These are phyloP conservation scores for Equus przewalskii DNA, from an alignment of 2,113 vertebrate genomes.

Conservation along the genomic window DNA sequence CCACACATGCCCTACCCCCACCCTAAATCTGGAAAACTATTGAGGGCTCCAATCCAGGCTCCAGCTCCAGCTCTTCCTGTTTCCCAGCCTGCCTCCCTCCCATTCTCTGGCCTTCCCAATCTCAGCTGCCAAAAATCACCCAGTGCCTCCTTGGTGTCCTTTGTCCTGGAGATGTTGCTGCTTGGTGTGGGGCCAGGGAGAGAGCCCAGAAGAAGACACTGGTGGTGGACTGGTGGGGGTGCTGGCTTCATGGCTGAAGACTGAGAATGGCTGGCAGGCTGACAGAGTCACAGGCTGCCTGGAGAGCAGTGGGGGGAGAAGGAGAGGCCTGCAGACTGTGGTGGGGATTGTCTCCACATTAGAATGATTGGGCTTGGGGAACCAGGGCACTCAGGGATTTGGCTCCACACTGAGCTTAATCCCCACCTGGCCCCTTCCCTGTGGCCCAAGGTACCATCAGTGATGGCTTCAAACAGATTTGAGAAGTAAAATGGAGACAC, in stretches of 20 bases:
- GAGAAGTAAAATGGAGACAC: not conserved
- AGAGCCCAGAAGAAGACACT: conserved; percentile 39
- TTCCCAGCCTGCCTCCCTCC: conserved; percentile 68
- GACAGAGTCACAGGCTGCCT: not conserved
- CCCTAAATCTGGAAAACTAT: not conserved
- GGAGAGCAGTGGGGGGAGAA: not conserved
- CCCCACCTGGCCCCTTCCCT: not conserved
- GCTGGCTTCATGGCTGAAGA: not conserved
- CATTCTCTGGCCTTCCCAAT: conserved; percentile 78
- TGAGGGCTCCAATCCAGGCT: conserved; percentile 67
- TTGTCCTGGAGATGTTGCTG: conserved; percentile 81
- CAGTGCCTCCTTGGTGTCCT: conserved; percentile 77
- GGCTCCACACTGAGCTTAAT: not conserved
- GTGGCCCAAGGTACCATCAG: not conserved
- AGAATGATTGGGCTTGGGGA: not conserved
- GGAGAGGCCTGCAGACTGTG: not conserved
- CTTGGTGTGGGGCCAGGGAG: conserved; percentile 57
- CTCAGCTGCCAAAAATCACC: conserved; percentile 84
- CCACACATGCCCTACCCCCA: not conserved
- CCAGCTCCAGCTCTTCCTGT: conserved; percentile 80
- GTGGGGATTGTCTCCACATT: not conserved
- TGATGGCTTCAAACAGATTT: not conserved
- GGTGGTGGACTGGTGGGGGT: not conserved
- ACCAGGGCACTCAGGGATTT: not conserved
- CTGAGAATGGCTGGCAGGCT: not conserved